Evolutionary conservation across 2,888 invertebrate genomes (phyloP).

Genomic region (Agrilus biguttatus): DNA sequence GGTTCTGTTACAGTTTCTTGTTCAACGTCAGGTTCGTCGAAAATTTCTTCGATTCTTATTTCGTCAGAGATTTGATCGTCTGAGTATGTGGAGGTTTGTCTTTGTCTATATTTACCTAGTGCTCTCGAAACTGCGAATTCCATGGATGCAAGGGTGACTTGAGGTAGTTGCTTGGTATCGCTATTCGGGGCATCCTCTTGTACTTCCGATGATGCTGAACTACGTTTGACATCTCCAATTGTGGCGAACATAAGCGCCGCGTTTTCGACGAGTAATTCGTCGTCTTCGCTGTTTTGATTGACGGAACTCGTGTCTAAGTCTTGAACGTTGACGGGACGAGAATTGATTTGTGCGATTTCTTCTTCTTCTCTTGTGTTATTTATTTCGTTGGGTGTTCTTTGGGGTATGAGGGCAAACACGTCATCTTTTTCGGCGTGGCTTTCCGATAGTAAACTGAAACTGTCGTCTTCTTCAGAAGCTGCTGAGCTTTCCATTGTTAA

Average conservation of each 20-base stretch:
- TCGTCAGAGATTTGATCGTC: conserved; percentile 46
- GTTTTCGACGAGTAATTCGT: conserved; percentile 43
- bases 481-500: conserved; percentile 53
- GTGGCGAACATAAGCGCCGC: conserved; percentile 58
- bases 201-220: conserved; percentile 45
- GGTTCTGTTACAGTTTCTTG: conserved; percentile 7
- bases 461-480: conserved; percentile 55
- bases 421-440: conserved; percentile 42
- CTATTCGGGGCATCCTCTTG: conserved; percentile 39
- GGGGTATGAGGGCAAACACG: conserved; percentile 40
- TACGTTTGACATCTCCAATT: conserved; percentile 57
- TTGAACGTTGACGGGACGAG: conserved; percentile 6
- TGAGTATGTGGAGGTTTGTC: conserved; percentile 55
- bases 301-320: conserved; percentile 21
- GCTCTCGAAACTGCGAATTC: conserved; percentile 76
- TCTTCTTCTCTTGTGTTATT: conserved; percentile 10
- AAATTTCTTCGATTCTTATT: conserved; percentile 20
- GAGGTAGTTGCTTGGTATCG: conserved; percentile 35
- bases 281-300: conserved; percentile 35
- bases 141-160: conserved; percentile 52
- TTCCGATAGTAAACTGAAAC: conserved; percentile 48
- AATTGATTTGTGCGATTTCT: conserved; percentile 8
- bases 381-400: conserved; percentile 8
- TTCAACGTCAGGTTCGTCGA: conserved; percentile 5
- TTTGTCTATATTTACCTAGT: conserved; percentile 61